phyloP scores from a whole-genome alignment of 2,888 invertebrate species.

The Ectemnius continuus region DNA sequence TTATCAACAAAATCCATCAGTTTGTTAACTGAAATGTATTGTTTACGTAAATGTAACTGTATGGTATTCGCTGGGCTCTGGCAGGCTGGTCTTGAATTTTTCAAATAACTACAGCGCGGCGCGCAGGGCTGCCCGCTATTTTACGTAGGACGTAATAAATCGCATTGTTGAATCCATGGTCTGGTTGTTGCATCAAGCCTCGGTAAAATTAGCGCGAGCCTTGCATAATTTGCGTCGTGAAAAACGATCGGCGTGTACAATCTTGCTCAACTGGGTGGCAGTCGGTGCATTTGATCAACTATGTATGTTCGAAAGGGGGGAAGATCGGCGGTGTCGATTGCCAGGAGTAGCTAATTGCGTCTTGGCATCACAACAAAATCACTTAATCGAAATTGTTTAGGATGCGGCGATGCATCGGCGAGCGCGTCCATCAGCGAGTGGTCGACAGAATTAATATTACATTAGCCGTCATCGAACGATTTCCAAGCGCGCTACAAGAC shows the following conservation, averaged over 20 bases:
- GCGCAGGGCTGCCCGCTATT: too few species aligned
- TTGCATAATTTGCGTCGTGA: too few species aligned
- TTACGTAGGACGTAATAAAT: too few species aligned
- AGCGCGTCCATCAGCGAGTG: neutral
- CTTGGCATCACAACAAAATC: neutral
- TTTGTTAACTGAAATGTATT: constrained; percentile 16
- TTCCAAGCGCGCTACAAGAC: neutral
- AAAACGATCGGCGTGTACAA: too few species aligned
- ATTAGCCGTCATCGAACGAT: neutral
- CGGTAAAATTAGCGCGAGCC: too few species aligned
- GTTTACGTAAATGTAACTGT: constrained; percentile 27
- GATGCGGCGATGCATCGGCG: constrained; percentile 1
- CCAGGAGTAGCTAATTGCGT: neutral
- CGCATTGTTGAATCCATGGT: too few species aligned
- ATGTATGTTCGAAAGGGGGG: too few species aligned
- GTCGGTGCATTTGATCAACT: too few species aligned
- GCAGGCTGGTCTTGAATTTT: neutral
- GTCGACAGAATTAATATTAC: neutral
- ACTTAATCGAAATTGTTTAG: constrained; percentile 14
- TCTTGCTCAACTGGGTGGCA: too few species aligned
- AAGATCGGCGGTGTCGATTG: neutral
- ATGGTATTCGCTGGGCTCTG: neutral
- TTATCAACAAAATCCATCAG: too few species aligned
- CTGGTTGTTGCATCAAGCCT: too few species aligned
- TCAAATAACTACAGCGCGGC: neutral